These are phyloP conservation scores for Tonatia bakeri DNA, from an alignment of 2,113 vertebrate species.

Conservation along the genomic window DNA sequence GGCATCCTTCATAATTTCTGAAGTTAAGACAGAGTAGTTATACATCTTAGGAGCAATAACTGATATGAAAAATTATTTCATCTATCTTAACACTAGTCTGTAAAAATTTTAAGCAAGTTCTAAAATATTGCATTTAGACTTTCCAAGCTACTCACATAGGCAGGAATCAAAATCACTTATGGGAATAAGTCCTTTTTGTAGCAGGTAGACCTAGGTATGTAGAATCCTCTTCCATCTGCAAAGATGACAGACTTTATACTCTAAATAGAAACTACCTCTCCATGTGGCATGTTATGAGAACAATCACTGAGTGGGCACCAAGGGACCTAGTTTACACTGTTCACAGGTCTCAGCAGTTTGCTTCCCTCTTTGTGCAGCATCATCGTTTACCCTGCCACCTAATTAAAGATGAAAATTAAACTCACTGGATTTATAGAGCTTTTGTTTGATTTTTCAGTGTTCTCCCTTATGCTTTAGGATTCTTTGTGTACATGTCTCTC, in stretches of 20 bases:
- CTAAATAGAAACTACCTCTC: not conserved
- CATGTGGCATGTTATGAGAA: not conserved
- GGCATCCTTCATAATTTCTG: not conserved
- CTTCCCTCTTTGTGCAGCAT: not conserved
- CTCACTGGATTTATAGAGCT: not conserved
- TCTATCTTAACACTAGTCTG: not conserved
- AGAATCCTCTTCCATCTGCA: not conserved
- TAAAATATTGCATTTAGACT: not conserved
- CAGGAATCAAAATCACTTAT: not conserved
- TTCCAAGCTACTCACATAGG: slow-evolving; percentile 52
- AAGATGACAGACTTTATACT: slow-evolving; percentile 36
- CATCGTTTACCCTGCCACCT: not conserved
- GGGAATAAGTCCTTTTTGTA: not conserved
- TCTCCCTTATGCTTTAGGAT: not conserved
- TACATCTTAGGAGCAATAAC: not conserved
- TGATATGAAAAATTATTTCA: not conserved
- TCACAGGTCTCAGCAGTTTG: slow-evolving; percentile 5
- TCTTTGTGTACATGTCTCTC: not conserved
- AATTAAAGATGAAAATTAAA: slow-evolving; percentile 16
- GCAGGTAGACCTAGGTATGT: not conserved
- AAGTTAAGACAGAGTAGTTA: not conserved
- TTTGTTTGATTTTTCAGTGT: not conserved
- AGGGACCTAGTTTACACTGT: slow-evolving; percentile 29
- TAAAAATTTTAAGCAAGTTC: not conserved
- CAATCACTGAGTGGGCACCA: not conserved